Evolutionary conservation across 2,888 invertebrate genomes (phyloP).

Genomic region (Strigamia transsilvanica): DNA sequence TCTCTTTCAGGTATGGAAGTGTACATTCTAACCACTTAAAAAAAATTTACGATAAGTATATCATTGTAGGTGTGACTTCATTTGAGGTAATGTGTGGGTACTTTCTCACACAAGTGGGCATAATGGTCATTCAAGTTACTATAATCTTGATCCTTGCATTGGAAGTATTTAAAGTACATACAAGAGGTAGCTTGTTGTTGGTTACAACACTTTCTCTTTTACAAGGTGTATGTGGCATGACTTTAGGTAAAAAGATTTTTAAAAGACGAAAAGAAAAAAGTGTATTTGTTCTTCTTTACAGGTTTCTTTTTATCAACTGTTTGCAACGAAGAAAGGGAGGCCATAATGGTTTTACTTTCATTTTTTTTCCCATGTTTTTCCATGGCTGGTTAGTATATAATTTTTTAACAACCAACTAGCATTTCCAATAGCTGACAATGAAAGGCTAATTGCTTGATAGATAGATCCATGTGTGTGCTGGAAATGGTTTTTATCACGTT

Average conservation of each 20-base stretch:
- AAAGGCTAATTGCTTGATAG: not conserved
- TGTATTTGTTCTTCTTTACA: conserved; percentile 79
- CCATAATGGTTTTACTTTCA: not conserved
- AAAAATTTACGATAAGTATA: not conserved
- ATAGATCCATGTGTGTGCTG: too few species aligned
- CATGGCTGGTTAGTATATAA: not conserved
- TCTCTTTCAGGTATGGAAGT: conserved; percentile 80
- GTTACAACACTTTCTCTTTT: conserved; percentile 85
- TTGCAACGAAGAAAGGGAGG: conserved; percentile 86
- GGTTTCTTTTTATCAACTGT: conserved; percentile 66
- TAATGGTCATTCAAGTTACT: conserved; percentile 92
- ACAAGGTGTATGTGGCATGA: conserved; percentile 95
- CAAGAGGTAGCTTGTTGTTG: conserved; percentile 84
- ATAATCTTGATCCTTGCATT: conserved; percentile 91
- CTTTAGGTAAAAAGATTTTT: conserved; percentile 75
- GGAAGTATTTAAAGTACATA: conserved; percentile 86
- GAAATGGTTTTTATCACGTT: too few species aligned
- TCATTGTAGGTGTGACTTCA: conserved; percentile 80
- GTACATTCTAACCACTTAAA: not conserved
- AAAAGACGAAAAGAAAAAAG: conserved; percentile 54
- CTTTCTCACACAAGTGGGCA: conserved; percentile 91
- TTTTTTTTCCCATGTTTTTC: not conserved
- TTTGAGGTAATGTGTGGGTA: conserved; percentile 92
- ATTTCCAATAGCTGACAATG: conserved; percentile 85
- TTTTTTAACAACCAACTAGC: conserved; percentile 66